Evolutionary conservation across 2,888 invertebrate genomes (phyloP).

Genomic region (Tachina fera): DNA sequence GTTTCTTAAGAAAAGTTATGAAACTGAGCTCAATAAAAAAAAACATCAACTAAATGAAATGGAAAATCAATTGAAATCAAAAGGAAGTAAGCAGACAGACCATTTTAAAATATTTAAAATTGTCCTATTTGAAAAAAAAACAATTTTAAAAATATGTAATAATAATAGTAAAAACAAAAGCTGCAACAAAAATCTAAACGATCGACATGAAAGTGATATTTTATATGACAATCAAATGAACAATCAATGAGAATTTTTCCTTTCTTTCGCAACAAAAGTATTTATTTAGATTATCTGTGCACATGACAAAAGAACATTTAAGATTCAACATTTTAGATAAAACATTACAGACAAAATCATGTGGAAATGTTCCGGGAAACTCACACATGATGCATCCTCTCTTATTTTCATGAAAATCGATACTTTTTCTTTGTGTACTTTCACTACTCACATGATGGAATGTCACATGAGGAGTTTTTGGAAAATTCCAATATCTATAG

Average conservation of each 20-base stretch:
- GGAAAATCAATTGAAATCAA: slow-evolving; percentile 53
- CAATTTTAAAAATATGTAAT: slow-evolving; percentile 27
- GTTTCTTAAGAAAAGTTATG: slow-evolving; percentile 32
- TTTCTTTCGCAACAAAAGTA: neutral
- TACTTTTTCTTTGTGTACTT: slow-evolving; percentile 55
- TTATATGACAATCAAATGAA: slow-evolving; percentile 56
- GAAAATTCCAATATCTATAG: slow-evolving; percentile 47
- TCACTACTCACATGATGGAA: slow-evolving; percentile 30
- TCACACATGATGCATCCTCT: slow-evolving; percentile 52
- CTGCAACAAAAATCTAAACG: slow-evolving; percentile 24
- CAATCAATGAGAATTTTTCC: slow-evolving; percentile 20
- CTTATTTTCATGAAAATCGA: slow-evolving; percentile 54
- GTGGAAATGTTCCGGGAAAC: slow-evolving; percentile 12
- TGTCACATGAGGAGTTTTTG: slow-evolving; percentile 49
- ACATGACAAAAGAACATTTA: slow-evolving; percentile 41
- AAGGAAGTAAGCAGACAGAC: slow-evolving; percentile 50
- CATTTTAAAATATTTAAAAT: slow-evolving; percentile 42
- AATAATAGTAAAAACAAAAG: slow-evolving; percentile 25
- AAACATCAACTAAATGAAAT: slow-evolving; percentile 51
- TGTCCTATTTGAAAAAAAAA: slow-evolving; percentile 48
- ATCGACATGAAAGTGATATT: slow-evolving; percentile 63
- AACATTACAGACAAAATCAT: neutral
- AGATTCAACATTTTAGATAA: slow-evolving; percentile 43
- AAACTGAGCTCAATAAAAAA: slow-evolving; percentile 7
- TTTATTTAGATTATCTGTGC: slow-evolving; percentile 40